phyloP scores from a whole-genome alignment of 2,888 invertebrate genomes.

The Tetheella fluctuosa region DNA sequence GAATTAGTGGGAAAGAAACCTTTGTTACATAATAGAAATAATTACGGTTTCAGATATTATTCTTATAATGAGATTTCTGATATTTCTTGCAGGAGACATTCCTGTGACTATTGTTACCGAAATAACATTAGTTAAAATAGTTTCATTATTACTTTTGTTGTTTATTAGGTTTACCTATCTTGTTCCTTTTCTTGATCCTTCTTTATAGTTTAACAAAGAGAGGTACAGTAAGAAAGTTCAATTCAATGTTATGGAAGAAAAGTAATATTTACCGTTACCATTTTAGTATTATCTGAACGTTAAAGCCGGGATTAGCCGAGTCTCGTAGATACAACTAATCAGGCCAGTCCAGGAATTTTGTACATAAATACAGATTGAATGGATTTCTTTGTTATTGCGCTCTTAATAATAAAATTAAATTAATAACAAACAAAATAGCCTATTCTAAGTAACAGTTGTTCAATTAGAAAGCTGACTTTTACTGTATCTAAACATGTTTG shows the following conservation, averaged over 20 bases:
- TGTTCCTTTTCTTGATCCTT: background rate
- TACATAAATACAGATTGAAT: background rate
- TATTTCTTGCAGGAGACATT: background rate
- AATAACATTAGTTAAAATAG: background rate
- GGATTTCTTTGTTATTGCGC: conserved; percentile 6
- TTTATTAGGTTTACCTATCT: background rate
- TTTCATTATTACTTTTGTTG: background rate
- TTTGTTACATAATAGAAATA: conserved; percentile 12
- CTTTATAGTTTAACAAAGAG: background rate
- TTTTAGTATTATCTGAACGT: conserved; percentile 10
- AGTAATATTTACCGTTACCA: conserved; percentile 4
- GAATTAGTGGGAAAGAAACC: conserved; percentile 16
- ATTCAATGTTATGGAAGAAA: conserved; percentile 3
- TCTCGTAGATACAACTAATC: conserved; percentile 6
- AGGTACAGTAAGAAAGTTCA: background rate
- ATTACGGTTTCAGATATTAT: background rate
- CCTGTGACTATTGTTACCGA: background rate
- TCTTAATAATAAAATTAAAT: background rate
- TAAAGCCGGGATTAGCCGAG: conserved; percentile 9
- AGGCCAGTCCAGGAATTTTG: background rate
- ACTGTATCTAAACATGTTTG: background rate
- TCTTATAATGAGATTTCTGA: conserved; percentile 1
- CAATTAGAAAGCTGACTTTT: background rate
- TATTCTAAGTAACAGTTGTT: background rate
- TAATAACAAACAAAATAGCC: background rate